A percentile compares a stretch with the other conserved stretches of the same genome.
These are phyloP conservation scores for Chitala chitala DNA, from an alignment of 2,113 vertebrate genomes.

Conservation along the genomic window DNA sequence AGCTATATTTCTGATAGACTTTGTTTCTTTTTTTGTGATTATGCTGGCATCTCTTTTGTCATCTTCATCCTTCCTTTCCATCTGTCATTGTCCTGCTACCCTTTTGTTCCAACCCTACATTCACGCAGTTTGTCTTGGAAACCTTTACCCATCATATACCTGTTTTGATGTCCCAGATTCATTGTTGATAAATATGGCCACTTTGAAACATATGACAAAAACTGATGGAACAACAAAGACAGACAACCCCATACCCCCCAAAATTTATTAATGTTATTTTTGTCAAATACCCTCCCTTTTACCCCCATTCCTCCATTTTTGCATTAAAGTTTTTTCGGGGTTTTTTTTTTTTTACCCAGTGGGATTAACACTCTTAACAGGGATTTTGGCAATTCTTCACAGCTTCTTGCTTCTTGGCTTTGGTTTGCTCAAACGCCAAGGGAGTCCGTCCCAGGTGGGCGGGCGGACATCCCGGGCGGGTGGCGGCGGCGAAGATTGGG, in stretches of 20 bases:
- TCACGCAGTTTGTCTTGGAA: conserved; percentile 38
- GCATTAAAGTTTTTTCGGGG: conserved; percentile 44
- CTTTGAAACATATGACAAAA: conserved; percentile 58
- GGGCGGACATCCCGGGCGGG: no score
- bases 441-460: conserved; percentile 72
- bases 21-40: background rate
- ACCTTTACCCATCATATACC: conserved; percentile 22
- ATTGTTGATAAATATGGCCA: conserved; percentile 50
- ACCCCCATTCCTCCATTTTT: conserved; percentile 32
- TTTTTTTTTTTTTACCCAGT: conserved; percentile 46
- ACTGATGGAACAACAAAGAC: conserved; percentile 41
- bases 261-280: conserved; percentile 24
- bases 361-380: conserved; percentile 81
- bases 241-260: conserved; percentile 31
- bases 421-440: conserved; percentile 73
- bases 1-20: background rate
- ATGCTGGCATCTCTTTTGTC: background rate
- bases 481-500: conserved; percentile 84
- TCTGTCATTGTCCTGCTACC: conserved; percentile 3
- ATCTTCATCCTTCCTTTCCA: conserved; percentile 18
- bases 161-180: conserved; percentile 36
- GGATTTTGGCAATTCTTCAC: conserved; percentile 73
- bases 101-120: conserved; percentile 5
- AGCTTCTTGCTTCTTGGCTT: conserved; percentile 76
- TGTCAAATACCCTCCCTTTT: background rate